A percentile compares a stretch with the other conserved stretches of the same genome.
Conservation (phyloP, 1,140 invertebrate species). For the Caenorhabditis elegans region DNA sequence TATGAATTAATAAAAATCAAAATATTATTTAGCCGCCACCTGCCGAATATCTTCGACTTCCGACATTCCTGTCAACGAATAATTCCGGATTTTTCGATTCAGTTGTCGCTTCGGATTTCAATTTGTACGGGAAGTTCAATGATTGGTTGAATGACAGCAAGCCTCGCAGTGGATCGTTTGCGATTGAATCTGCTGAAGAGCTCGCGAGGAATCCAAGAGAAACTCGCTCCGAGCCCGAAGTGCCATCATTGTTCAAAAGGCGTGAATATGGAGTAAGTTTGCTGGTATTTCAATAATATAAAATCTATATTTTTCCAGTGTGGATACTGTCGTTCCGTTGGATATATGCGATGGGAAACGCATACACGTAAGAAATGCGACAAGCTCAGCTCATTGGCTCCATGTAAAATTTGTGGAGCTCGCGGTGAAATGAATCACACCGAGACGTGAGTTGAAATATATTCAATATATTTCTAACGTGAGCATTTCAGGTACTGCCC, state of each 20-base stretch:
- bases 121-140: not conserved
- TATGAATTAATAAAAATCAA: not conserved
- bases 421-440: slow-evolving; percentile 19
- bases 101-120: not conserved
- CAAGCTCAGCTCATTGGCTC: not conserved
- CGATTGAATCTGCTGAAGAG: not conserved
- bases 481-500: not conserved
- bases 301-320: not conserved
- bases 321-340: not conserved
- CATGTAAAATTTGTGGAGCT: slow-evolving; percentile 32
- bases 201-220: not conserved
- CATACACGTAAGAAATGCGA: slow-evolving; percentile 3
- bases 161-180: not conserved
- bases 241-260: slow-evolving; percentile 7
- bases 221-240: not conserved
- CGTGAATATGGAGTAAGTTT: not conserved
- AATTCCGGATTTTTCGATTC: not conserved
- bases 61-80: not conserved
- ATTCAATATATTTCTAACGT: not conserved
- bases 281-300: not conserved
- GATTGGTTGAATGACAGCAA: not conserved
- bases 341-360: not conserved
- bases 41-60: not conserved
- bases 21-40: not conserved
- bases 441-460: not conserved